Conservation (phyloP, 1,140 invertebrate species). For the Lepidotrigona ventralis region DNA sequence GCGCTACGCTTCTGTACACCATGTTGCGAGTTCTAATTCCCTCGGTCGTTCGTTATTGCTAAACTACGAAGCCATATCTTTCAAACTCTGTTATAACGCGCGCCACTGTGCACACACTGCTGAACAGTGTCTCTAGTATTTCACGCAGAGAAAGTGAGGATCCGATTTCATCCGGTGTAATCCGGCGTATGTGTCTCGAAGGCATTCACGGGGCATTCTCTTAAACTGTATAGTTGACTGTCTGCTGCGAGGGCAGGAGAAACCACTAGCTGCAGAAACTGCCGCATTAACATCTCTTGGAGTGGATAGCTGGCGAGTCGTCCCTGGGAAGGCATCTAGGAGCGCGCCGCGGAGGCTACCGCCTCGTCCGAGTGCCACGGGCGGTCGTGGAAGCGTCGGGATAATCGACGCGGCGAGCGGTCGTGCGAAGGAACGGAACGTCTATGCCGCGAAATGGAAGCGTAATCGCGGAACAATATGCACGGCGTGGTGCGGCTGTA, state of each 20-base stretch:
- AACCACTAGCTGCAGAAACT: not conserved
- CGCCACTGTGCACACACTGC: not conserved
- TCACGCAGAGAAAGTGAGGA: constrained; percentile 10
- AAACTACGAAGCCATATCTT: not conserved
- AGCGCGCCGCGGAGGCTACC: not conserved
- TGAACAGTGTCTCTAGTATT: not conserved
- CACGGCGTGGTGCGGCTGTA: not conserved
- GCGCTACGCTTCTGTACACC: no score
- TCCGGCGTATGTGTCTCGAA: not conserved
- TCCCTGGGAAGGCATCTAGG: not conserved
- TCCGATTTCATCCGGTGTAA: constrained; percentile 27
- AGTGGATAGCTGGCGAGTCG: no score
- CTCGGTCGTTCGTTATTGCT: no score
- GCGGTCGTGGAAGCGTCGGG: constrained; percentile 23
- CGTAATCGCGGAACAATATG: constrained; percentile 58
- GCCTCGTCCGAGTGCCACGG: not conserved
- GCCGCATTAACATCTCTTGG: not conserved
- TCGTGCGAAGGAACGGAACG: not conserved
- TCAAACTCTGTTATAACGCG: not conserved
- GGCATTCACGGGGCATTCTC: not conserved
- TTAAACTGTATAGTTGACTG: not conserved
- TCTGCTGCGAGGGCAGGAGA: not conserved
- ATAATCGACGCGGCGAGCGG: constrained; percentile 27
- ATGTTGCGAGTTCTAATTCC: no score
- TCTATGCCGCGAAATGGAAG: constrained; percentile 19